Evolutionary conservation across 2,113 vertebrate species (phyloP), one percentile per base, ranked within the genome.

Genomic region (Cyanoliseus patagonus): DNA sequence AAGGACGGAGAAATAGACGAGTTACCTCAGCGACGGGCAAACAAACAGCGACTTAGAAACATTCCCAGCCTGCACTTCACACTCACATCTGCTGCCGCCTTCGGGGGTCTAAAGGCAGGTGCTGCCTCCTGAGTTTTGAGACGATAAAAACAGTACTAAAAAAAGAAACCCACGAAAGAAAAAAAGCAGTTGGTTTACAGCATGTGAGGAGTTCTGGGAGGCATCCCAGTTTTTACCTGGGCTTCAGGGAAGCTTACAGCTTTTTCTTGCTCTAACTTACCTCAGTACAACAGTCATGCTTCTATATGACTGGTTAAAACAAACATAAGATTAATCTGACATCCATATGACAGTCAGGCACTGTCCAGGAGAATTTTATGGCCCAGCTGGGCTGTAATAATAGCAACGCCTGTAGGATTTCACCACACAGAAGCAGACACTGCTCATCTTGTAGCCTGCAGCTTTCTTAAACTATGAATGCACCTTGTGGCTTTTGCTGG

Each of bases 21-120:
- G 46, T 12, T 31, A 12, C 39, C 62, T 9, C 68, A 33, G 74
- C 5, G 33, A 25, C 33, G 33, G 28, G 55, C 35, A 24, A 33
- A 23, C 49, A 14, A 41, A 20, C 17, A 2, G 90, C 39, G 19
- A 7, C 37, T 49, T 18, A 3, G 33, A 17, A 41, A 8, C 37
- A 0, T 12, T 8, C 28, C 77, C 78, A 0, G 13, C 1, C 0
- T 3, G 64, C 28, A 4, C 73, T 52, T 37, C 68, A 2, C 27
- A 1, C 37, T n/a, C 24, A 1, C 19, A 0, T 24, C 17, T 27
- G 83, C 86, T 15, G 68, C 35, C 8, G 8, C 12, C 68, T 20
- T 30, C 52, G 1, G 1, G 63, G 35, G 37, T 17, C 42, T 13
- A 31, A 57, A 42, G 37, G 68, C 92, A 67, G 64, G 81, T 59